Evolutionary conservation across 2,797 vertebrate genomes (phyloP).

Genomic region (Spinus pinus): DNA sequence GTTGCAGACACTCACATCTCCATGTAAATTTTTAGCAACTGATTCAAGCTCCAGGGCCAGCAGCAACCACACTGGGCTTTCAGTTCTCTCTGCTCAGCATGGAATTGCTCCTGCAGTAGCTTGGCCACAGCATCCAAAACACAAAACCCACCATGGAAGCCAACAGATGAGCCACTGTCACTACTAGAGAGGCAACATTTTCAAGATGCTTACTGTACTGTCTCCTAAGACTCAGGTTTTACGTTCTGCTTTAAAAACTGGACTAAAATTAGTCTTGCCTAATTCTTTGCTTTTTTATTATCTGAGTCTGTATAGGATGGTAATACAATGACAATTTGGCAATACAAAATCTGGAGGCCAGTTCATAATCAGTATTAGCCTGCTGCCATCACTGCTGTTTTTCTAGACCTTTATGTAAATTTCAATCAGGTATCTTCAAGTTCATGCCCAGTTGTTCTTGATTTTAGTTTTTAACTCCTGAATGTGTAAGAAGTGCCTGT

Average conservation of each 20-base stretch:
- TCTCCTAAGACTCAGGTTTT: background rate
- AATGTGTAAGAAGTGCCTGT: background rate
- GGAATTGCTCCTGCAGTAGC: background rate
- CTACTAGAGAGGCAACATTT: background rate
- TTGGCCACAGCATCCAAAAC: background rate
- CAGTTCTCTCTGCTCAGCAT: rapidly evolving
- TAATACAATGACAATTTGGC: background rate
- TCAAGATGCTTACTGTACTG: background rate
- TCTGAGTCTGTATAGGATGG: background rate
- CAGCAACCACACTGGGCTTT: background rate
- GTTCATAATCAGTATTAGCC: background rate
- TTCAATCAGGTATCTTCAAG: background rate
- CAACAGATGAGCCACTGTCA: background rate
- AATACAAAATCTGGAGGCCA: background rate
- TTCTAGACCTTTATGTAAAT: background rate
- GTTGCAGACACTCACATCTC: background rate
- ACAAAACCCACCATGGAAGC: background rate
- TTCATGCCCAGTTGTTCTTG: background rate
- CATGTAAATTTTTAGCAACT: background rate
- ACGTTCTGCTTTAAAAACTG: background rate
- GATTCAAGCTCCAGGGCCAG: background rate
- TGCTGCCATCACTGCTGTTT: background rate
- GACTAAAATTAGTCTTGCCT: background rate
- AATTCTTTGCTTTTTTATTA: background rate
- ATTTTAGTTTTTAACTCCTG: background rate